Evolutionary conservation across 2,888 invertebrate species (phyloP).

Genomic region (Tetragonula carbonaria): DNA sequence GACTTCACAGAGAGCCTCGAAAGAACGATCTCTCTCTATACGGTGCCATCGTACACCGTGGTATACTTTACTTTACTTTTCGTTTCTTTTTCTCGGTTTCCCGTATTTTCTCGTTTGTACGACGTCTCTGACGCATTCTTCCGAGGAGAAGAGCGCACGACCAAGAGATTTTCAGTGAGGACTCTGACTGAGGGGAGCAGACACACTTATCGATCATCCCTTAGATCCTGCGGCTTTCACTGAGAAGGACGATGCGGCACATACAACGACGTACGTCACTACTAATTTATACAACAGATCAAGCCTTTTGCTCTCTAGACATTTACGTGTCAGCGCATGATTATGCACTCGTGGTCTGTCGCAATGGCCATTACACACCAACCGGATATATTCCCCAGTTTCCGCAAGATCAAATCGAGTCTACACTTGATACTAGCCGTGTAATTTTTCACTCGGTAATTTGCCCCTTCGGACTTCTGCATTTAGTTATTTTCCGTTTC

Average conservation of each 20-base stretch:
- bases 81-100: neutral
- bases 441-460: neutral
- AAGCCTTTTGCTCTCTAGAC: constrained; percentile 74
- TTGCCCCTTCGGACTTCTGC: neutral
- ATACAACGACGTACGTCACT: constrained; percentile 74
- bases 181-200: constrained; percentile 13
- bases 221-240: constrained; percentile 54
- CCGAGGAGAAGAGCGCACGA: constrained; percentile 17
- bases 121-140: constrained; percentile 14
- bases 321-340: constrained; percentile 69
- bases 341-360: constrained; percentile 63
- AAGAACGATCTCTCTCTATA: constrained; percentile 16
- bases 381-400: neutral
- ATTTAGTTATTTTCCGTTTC: no score
- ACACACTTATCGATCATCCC: constrained; percentile 54
- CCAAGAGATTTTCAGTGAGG: constrained; percentile 12
- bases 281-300: constrained; percentile 76
- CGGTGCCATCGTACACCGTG: neutral
- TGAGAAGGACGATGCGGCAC: constrained; percentile 70
- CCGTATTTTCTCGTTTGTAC: neutral
- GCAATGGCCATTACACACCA: constrained; percentile 54
- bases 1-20: neutral
- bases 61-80: neutral
- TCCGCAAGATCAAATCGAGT: neutral
- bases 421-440: neutral